phyloP scores from a whole-genome alignment of 2,113 vertebrate species.

The Athene noctua region DNA sequence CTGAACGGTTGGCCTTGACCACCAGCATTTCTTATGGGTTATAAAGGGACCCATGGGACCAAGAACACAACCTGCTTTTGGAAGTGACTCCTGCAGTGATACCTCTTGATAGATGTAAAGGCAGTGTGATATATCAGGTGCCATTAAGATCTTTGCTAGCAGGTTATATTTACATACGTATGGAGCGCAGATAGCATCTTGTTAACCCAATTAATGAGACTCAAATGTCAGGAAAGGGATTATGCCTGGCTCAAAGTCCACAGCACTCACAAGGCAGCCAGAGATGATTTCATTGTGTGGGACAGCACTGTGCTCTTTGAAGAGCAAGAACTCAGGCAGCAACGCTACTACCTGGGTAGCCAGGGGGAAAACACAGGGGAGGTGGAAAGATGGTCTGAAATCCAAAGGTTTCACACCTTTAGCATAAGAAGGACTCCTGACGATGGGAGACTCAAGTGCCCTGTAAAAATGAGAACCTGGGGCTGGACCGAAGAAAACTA shows the following conservation, averaged over 20 bases:
- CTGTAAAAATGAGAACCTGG: neutral
- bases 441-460: neutral
- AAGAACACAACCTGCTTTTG: conserved; percentile 29
- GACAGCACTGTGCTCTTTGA: neutral
- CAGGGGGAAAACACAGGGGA: neutral
- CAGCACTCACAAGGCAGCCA: neutral
- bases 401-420: neutral
- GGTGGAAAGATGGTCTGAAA: neutral
- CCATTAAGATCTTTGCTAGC: conserved; percentile 26
- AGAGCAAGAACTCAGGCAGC: neutral
- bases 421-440: neutral
- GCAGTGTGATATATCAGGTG: conserved; percentile 7
- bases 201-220: conserved; percentile 50
- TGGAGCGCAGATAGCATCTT: conserved; percentile 7
- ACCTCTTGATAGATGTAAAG: neutral
- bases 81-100: neutral
- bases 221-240: conserved; percentile 26
- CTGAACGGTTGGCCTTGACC: conserved; percentile 66
- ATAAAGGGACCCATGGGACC: conserved; percentile 49
- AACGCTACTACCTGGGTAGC: neutral
- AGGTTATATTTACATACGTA: neutral
- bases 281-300: conserved; percentile 14
- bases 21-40: conserved; percentile 61
- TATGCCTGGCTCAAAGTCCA: neutral
- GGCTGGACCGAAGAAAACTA: neutral